These are phyloP conservation scores for Epicauta chinensis DNA, from an alignment of 1,140 invertebrate species.

Conservation along the genomic window DNA sequence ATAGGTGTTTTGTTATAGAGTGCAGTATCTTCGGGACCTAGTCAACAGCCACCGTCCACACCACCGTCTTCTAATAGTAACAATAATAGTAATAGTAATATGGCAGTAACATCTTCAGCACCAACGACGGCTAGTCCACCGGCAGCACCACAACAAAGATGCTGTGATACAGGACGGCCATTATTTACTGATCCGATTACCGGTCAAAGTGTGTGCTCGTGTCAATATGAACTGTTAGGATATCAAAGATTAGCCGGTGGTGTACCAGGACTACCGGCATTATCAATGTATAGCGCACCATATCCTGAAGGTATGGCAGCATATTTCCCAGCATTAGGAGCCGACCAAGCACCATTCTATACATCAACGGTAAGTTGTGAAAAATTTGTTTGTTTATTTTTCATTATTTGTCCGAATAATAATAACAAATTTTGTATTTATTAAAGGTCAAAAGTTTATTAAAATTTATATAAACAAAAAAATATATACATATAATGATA, in stretches of 20 bases:
- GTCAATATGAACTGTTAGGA: constrained; percentile 76
- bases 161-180: constrained; percentile 86
- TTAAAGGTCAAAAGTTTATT: no score
- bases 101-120: constrained; percentile 53
- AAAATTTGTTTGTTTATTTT: not conserved
- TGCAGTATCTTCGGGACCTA: constrained; percentile 48
- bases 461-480: no score
- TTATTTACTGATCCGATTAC: constrained; percentile 89
- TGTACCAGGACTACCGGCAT: constrained; percentile 46
- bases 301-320: constrained; percentile 72
- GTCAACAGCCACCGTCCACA: constrained; percentile 47
- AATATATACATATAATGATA: no score
- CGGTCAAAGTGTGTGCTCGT: constrained; percentile 88
- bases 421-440: no score
- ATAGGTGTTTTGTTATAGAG: constrained; percentile 40
- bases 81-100: no score
- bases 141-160: constrained; percentile 51
- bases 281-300: constrained; percentile 71
- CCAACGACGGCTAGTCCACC: constrained; percentile 44
- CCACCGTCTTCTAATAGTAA: constrained; percentile 46
- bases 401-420: not conserved
- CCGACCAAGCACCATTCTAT: constrained; percentile 77
- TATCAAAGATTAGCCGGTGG: constrained; percentile 69
- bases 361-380: constrained; percentile 64
- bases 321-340: constrained; percentile 72